phyloP scores from a whole-genome alignment of 2,113 vertebrate genomes.

The Notiomystis cincta region DNA sequence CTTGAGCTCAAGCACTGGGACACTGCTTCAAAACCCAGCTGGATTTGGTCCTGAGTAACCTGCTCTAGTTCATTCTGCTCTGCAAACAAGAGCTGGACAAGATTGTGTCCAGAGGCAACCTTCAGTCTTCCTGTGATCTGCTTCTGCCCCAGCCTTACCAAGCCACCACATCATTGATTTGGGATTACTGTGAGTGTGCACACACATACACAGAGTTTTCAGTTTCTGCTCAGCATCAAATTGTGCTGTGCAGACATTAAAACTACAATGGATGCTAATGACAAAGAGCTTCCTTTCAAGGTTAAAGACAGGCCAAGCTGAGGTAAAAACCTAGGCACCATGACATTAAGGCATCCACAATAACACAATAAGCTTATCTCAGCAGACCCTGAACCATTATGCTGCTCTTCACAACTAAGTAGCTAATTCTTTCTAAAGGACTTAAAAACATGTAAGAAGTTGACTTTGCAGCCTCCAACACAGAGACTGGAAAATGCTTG shows the following conservation, averaged over 20 bases:
- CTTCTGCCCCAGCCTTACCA: background rate
- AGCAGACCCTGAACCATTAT: background rate
- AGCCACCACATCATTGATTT: background rate
- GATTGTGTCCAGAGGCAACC: background rate
- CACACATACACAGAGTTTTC: background rate
- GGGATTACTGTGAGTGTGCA: accelerated
- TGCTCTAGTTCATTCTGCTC: background rate
- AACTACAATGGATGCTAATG: accelerated
- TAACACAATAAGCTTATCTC: background rate
- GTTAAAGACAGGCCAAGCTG: background rate
- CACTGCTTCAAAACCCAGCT: background rate
- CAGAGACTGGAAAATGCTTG: background rate
- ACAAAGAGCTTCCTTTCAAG: background rate
- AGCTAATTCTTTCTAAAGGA: background rate
- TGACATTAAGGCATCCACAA: background rate
- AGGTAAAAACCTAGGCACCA: background rate
- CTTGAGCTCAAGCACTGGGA: background rate
- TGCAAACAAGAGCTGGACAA: background rate
- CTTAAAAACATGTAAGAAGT: background rate
- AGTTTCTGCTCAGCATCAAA: background rate
- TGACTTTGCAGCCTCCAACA: background rate
- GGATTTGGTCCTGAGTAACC: background rate
- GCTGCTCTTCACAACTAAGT: background rate
- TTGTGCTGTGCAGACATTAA: background rate
- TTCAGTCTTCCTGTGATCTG: background rate